phyloP scores from a whole-genome alignment of 2,888 invertebrate genomes.

The Galerucella pusilla region DNA sequence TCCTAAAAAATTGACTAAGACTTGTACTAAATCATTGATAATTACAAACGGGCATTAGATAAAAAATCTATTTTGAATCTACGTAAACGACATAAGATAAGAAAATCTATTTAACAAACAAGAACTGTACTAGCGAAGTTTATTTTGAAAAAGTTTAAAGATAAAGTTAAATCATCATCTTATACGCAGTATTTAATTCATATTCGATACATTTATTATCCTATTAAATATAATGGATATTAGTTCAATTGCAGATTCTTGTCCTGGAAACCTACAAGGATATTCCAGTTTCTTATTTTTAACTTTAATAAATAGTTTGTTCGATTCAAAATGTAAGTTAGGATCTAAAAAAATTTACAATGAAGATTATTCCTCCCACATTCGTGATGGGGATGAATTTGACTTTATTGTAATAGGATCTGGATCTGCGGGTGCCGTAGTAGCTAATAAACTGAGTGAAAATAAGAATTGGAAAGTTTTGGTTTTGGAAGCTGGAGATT shows the following conservation, averaged over 20 bases:
- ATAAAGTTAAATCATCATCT: not conserved
- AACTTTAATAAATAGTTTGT: conserved; percentile 70
- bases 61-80: too few species aligned
- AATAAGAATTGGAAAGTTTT: conserved; percentile 65
- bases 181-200: not conserved
- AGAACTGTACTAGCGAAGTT: not conserved
- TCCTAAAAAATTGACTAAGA: too few species aligned
- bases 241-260: conserved; percentile 30
- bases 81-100: too few species aligned
- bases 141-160: not conserved
- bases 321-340: conserved; percentile 71
- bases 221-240: not conserved
- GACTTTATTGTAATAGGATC: conserved; percentile 69
- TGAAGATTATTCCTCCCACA: conserved; percentile 45
- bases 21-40: too few species aligned
- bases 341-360: conserved; percentile 50
- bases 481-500: conserved; percentile 69
- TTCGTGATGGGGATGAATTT: conserved; percentile 57
- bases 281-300: conserved; percentile 68
- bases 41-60: too few species aligned
- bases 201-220: too few species aligned
- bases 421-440: conserved; percentile 67
- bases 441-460: conserved; percentile 67
- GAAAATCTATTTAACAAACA: not conserved
- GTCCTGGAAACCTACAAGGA: conserved; percentile 52